Base-by-base conservation (phyloP, 92 coral and sea anemone genomes). In the Pocillopora grandis region DNA sequence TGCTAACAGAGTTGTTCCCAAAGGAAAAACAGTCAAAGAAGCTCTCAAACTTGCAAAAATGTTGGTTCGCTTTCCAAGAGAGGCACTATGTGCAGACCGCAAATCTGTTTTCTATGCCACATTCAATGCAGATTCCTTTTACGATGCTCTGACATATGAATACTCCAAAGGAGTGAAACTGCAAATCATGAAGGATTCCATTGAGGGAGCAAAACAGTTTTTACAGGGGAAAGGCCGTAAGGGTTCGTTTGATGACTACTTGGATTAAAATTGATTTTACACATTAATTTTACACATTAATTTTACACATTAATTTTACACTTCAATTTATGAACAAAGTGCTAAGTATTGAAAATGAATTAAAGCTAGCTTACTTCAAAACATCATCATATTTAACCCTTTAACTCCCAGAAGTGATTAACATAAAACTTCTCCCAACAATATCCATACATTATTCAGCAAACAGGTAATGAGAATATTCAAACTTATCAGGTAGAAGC, bases 121-220 rank as follows among this genome's bases (percentile, higher is more conserved):
- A 33, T 93, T 80, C 82, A 91, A 95, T 90, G 96, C 97, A 18
- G 90, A 81, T 36, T 91, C 97, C 0, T 90, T 95, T 76, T 87
- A 91, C 37, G 98, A 90, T 85, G 97, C 98, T 12, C 81, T 95
- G 80, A 79, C 85, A 21, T 95, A 89, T 78, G 97, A 95, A 86
- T 80, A 93, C 65, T 76, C 85, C 14, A 85, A 90, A 68, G 95
- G 92, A 0, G 90, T 89, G 58, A 92, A 90, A 69, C 75, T 93
- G 19, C 86, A 84, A 78, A 87, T 82, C 23, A 61, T 95, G 15
- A 88, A 82, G 66, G 95, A 93, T 57, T 82, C 92, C 11, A 90
- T 95, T 62, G 85, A 74, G 35, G 98, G 97, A 2, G 95, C 98
- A 10, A 87, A 85, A 63, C 87, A 90, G 74, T 95, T 93, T 85